Base-by-base conservation (phyloP, 2,113 vertebrate genomes). In the Lagopus leucura region DNA sequence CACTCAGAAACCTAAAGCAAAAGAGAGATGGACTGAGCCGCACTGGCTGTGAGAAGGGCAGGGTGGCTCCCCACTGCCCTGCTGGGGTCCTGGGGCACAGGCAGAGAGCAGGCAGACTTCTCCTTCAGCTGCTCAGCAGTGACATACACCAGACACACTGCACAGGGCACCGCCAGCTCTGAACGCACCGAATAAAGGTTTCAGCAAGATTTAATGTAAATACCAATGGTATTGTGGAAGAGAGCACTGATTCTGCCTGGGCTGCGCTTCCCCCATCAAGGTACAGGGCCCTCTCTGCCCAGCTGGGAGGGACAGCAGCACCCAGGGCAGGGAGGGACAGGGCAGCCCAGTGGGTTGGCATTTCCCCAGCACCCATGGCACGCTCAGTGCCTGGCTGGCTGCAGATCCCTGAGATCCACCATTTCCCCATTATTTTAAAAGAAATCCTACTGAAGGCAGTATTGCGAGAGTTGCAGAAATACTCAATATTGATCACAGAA, bases 401-500 rank as follows among this genome's bases (percentile, higher is more conserved):
- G 42, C 80, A 79, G 71, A 81, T 48, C 32, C 61, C 76, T 36
- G 80, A 88, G 65, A 25, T 4, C 47, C 15, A 2, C 5, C 18
- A 77, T 80, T 61, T 42, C 42, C 50, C 61, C 28, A 16, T 58
- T 57, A 38, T 86, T 93, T 87, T 30, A 54, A 75, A 30, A 1
- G n/a, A 50, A 11, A 24, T 66, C 61, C 65, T 43, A 20, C 63
- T 50, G 48, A 86, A 76, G 5, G 2, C 0, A 13, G 18, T 42
- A 7, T 24, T 30, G 57, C 0, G 24, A 90, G 87, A 92, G 47
- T 89, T 67, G 86, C 85, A 79, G 92, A 88, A 82, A 65, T 82
- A 58, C 91, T 82, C 66, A 4, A 16, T 95, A 94, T 93, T 24
- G 91, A 95, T 96, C 89, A 86, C 82, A 57, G 80, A 32, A 74